These are phyloP conservation scores for Aselliscus stoliczkanus DNA, from an alignment of 2,797 vertebrate species.

Conservation along the genomic window DNA sequence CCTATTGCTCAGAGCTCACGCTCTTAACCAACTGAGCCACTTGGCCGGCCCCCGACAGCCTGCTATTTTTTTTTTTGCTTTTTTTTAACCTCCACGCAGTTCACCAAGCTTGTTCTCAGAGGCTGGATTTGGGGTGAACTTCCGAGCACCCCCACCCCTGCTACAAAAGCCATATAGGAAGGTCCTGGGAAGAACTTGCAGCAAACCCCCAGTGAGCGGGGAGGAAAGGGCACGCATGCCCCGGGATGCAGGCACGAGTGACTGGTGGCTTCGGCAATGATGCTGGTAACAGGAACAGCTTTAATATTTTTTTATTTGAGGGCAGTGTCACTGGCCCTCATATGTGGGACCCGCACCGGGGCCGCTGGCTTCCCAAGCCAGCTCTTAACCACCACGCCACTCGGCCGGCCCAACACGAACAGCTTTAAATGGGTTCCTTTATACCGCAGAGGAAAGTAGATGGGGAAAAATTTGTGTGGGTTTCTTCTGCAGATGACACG, in stretches of 20 bases:
- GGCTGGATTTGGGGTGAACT: rapidly evolving
- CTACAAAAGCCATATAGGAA: background rate
- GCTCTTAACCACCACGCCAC: too few relatives aligned
- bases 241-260: rapidly evolving
- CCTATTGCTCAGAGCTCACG: too few relatives aligned
- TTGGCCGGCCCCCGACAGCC: too few relatives aligned
- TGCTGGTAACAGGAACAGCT: too few relatives aligned
- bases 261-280: too few relatives aligned
- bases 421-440: background rate
- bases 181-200: background rate
- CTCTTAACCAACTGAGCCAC: too few relatives aligned
- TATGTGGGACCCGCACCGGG: too few relatives aligned
- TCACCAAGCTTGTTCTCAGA: rapidly evolving
- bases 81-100: rapidly evolving
- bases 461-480: background rate
- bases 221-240: rapidly evolving
- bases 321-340: too few relatives aligned
- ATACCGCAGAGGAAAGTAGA: rapidly evolving
- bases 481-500: rapidly evolving
- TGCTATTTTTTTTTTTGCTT: background rate
- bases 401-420: too few relatives aligned
- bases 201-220: rapidly evolving
- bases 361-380: too few relatives aligned
- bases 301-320: too few relatives aligned
- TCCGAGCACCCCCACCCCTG: background rate